Percentiles rank a stretch among this genome's conserved stretches.
Evolutionary conservation across 2,113 vertebrate species (phyloP).

Genomic region (Origma solitaria): DNA sequence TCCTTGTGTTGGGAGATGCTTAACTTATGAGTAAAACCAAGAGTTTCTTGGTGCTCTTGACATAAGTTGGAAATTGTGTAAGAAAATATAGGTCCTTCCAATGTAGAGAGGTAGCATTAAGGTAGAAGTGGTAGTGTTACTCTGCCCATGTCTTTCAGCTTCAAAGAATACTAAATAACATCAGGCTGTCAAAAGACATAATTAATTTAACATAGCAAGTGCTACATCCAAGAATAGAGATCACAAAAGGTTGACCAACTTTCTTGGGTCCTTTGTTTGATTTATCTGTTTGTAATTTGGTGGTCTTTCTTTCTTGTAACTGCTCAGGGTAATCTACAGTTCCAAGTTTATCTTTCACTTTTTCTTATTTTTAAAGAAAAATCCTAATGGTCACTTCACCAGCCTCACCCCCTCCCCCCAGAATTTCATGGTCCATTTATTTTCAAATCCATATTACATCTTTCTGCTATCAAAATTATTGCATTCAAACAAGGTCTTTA

Average conservation of each 20-base stretch:
- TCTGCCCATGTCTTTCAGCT: not conserved
- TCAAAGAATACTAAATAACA: not conserved
- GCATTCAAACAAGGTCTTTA: not conserved
- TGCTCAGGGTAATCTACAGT: not conserved
- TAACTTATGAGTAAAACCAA: not conserved
- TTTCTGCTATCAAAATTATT: not conserved
- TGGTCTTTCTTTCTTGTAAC: not conserved
- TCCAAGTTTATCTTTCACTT: not conserved
- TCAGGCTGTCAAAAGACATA: not conserved
- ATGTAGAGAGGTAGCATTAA: not conserved
- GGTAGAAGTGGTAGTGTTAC: no score
- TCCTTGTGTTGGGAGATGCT: not conserved
- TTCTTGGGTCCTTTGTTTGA: not conserved
- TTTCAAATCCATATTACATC: not conserved
- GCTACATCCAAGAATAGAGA: not conserved
- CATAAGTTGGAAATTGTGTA: not conserved
- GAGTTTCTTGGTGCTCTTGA: not conserved
- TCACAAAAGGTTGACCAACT: not conserved
- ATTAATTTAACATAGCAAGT: not conserved
- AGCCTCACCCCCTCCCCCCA: fast-evolving
- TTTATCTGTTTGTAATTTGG: not conserved
- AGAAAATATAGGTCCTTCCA: not conserved
- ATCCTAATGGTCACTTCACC: not conserved
- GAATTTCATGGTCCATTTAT: not conserved
- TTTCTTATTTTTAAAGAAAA: not conserved